A percentile compares a stretch with the other conserved stretches of the same genome.
Evolutionary conservation across 2,888 invertebrate species (phyloP).

Genomic region (Cantharis lateralis): DNA sequence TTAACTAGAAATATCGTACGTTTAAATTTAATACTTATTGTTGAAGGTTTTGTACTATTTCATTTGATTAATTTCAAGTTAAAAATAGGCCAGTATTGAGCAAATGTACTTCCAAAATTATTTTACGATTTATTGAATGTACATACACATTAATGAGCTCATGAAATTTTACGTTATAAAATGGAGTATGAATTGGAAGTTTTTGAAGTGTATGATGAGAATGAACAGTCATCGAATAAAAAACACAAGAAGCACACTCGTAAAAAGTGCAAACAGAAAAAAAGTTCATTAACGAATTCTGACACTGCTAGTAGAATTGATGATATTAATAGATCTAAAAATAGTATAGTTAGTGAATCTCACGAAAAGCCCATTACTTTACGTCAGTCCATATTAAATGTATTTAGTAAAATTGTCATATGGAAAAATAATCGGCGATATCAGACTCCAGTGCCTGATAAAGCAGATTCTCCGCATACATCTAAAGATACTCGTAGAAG

Average conservation of each 20-base stretch:
- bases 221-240: conserved; percentile 46
- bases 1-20: neutral
- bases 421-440: conserved; percentile 59
- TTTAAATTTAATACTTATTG: neutral
- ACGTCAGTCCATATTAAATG: conserved; percentile 66
- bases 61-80: conserved; percentile 13
- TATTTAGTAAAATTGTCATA: conserved; percentile 52
- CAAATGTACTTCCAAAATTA: conserved; percentile 10
- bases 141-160: conserved; percentile 4
- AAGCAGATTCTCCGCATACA: conserved; percentile 51
- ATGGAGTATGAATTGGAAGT: conserved; percentile 62
- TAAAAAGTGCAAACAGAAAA: conserved; percentile 56
- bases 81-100: conserved; percentile 5
- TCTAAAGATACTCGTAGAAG: conserved; percentile 52
- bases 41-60: neutral
- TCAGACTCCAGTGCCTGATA: conserved; percentile 51
- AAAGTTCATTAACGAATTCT: conserved; percentile 36
- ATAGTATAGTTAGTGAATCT: conserved; percentile 49
- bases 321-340: conserved; percentile 50
- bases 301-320: conserved; percentile 43
- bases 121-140: neutral
- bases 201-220: conserved; percentile 56
- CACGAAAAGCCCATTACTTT: conserved; percentile 57
- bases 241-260: conserved; percentile 53
- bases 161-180: conserved; percentile 23